A percentile compares a stretch with the other conserved stretches of the same genome.
phyloP scores from a whole-genome alignment of 1,140 invertebrate genomes.

The Nephila pilipes region DNA sequence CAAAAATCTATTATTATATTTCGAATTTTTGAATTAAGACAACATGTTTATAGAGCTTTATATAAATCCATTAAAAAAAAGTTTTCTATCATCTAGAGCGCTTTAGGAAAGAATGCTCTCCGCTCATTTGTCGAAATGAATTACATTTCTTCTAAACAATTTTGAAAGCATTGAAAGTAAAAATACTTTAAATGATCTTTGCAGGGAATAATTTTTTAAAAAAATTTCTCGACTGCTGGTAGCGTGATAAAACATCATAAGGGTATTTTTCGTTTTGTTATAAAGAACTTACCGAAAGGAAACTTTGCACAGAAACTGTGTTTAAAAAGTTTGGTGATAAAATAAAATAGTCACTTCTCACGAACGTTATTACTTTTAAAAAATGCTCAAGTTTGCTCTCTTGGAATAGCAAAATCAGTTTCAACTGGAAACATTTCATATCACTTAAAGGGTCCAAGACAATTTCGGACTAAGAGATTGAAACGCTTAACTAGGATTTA shows the following conservation, averaged over 20 bases:
- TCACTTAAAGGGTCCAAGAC: no score
- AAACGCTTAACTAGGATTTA: no score
- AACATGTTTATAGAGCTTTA: no score
- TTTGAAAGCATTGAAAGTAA: background rate
- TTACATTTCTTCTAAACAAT: background rate
- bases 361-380: background rate
- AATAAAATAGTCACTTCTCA: background rate
- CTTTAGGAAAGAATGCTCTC: background rate
- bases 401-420: background rate
- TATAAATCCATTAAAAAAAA: no score
- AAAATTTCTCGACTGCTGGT: background rate
- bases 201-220: background rate
- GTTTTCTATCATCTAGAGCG: no score
- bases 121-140: background rate
- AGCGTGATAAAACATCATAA: background rate
- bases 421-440: no score
- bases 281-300: background rate
- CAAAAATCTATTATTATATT: no score
- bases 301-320: no score
- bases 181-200: background rate
- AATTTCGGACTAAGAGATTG: no score
- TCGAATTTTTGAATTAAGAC: no score
- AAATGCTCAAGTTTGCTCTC: background rate
- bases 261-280: background rate
- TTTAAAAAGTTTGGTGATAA: background rate